Percentiles rank a stretch among this genome's conserved stretches.
Evolutionary conservation across 2,797 vertebrate species (phyloP).

Genomic region (Acanthiza pusilla): DNA sequence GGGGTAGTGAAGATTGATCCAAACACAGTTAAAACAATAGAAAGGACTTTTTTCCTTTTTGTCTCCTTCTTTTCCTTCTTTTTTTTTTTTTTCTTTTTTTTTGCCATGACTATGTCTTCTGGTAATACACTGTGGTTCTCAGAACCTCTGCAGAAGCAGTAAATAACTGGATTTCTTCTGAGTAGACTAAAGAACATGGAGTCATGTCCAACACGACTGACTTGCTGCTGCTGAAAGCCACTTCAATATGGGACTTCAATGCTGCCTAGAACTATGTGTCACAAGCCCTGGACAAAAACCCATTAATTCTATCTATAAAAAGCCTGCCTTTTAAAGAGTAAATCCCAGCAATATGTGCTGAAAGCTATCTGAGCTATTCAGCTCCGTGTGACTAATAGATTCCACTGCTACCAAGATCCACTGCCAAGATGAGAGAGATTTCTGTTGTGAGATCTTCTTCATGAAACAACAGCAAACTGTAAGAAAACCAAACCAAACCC

Average conservation of each 20-base stretch:
- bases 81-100: background rate
- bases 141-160: background rate
- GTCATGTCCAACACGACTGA: fast-evolving
- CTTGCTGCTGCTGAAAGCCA: background rate
- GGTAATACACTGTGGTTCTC: background rate
- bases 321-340: background rate
- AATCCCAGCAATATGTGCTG: background rate
- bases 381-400: conserved; percentile 11
- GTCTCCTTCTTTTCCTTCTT: too few species aligned
- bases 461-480: background rate
- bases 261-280: background rate
- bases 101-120: background rate
- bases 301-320: background rate
- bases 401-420: background rate
- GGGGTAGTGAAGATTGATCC: background rate
- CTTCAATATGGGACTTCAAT: background rate
- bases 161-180: background rate
- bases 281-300: background rate
- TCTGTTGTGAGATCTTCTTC: background rate
- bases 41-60: background rate
- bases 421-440: background rate
- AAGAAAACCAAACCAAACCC: background rate
- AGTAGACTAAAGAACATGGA: background rate
- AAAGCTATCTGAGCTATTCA: background rate
- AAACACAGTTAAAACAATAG: background rate